phyloP scores from a whole-genome alignment of 1,140 invertebrate genomes.

The Drosophila mojavensis region DNA sequence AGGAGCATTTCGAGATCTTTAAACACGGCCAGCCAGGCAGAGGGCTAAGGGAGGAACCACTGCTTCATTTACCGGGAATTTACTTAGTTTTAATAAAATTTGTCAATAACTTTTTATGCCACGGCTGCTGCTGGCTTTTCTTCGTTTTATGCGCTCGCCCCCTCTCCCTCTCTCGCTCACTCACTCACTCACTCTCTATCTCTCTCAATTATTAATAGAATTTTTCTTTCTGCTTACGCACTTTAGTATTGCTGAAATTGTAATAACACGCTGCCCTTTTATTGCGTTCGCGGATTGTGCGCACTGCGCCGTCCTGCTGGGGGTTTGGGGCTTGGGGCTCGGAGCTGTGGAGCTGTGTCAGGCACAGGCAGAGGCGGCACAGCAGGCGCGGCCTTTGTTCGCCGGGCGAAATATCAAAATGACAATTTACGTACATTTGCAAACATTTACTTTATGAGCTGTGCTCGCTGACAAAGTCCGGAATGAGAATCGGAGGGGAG shows the following conservation, averaged over 20 bases:
- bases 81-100: constrained; percentile 75
- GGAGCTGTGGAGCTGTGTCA: constrained; percentile 20
- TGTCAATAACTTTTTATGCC: constrained; percentile 72
- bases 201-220: constrained; percentile 77
- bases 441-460: constrained; percentile 64
- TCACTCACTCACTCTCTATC: too few species aligned
- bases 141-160: constrained; percentile 35
- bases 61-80: constrained; percentile 31
- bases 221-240: constrained; percentile 61
- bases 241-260: constrained; percentile 82
- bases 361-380: constrained; percentile 27
- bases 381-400: constrained; percentile 67
- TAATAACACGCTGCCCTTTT: constrained; percentile 79
- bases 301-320: constrained; percentile 24
- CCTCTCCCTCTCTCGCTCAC: too few species aligned
- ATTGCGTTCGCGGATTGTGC: constrained; percentile 66
- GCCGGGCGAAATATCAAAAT: constrained; percentile 74
- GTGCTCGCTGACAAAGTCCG: constrained; percentile 16
- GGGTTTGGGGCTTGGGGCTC: not conserved
- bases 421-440: constrained; percentile 79
- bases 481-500: constrained; percentile 19
- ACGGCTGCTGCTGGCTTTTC: too few species aligned
- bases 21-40: constrained; percentile 3
- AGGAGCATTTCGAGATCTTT: constrained; percentile 9
- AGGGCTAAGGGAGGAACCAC: too few species aligned